Conservation (phyloP, 2,113 vertebrate species). For the Buteo buteo region DNA sequence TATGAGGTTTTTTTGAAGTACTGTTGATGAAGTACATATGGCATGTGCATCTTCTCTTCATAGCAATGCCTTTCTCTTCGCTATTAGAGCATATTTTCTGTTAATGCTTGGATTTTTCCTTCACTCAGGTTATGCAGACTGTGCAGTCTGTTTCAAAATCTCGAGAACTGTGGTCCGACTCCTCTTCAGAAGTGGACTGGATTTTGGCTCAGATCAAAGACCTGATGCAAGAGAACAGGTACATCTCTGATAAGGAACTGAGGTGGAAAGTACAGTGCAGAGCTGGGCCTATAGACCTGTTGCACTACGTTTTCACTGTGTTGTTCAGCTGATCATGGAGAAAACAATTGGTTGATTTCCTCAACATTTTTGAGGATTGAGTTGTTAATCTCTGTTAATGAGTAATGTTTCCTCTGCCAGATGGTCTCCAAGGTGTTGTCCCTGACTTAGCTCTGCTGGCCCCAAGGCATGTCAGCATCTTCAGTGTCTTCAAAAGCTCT, state of each 20-base stretch:
- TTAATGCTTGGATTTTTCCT: background rate
- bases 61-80: background rate
- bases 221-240: slow-evolving; percentile 81
- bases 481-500: background rate
- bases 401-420: background rate
- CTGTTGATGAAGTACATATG: background rate
- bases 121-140: slow-evolving; percentile 67
- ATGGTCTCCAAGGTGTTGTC: background rate
- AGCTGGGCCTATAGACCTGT: background rate
- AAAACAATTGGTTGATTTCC: background rate
- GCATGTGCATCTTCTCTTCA: background rate
- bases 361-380: background rate
- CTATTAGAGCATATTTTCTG: background rate
- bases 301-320: background rate
- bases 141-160: slow-evolving; percentile 50
- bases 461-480: background rate
- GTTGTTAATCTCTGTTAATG: background rate
- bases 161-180: slow-evolving; percentile 64
- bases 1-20: background rate
- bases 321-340: background rate
- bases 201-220: slow-evolving; percentile 87
- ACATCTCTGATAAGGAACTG: background rate
- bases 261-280: background rate
- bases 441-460: background rate
- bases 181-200: slow-evolving; percentile 83